Base-by-base conservation (phyloP, 37 sponge, comb jelly and placozoan genomes). In the Lycopodina hypogea region DNA sequence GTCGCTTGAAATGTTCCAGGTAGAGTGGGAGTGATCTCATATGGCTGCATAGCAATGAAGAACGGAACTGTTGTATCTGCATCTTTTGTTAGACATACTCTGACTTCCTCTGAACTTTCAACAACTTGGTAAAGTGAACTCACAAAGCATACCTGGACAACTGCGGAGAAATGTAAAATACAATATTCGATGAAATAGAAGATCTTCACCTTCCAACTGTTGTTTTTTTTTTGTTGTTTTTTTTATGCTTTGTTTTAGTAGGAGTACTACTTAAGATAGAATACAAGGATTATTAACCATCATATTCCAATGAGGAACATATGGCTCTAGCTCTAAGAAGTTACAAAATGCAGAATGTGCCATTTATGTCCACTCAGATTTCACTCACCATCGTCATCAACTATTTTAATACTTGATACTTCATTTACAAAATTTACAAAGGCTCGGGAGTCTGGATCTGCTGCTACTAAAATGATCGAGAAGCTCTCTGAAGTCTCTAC, bases 331-430 rank as follows among this genome's bases (percentile, higher is more conserved):
- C n/a, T n/a, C n/a, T n/a, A n/a, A n/a, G n/a, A n/a, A n/a, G n/a
- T n/a, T n/a, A n/a, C n/a, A n/a, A n/a, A n/a, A n/a, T n/a, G n/a
- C n/a, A n/a, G n/a, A n/a, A n/a, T n/a, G n/a, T n/a, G n/a, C n/a
- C n/a, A n/a, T n/a, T n/a, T n/a, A n/a, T n/a, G n/a, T n/a, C n/a
- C n/a, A n/a, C n/a, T n/a, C n/a, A n/a, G 23, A 4, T 42, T 70
- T 14, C 40, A 40, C 57, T 74, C 53, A 74, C 74, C 57, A 55
- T 74, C 74, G 53, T 74, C 28, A 33, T 74, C 74, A 2, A 74
- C 14, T 8, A 74, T 74, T 51, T 19, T 11, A 36, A 74, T 3
- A 9, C 2, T 14, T 8, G 57, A 51, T 19, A 2, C 21, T 9
- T 55, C 3, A 6, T 29, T 28, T 1, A 3, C 2, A 12, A 74